Base-by-base conservation (phyloP, 1,140 invertebrate species). In the Halictus rubicundus region DNA sequence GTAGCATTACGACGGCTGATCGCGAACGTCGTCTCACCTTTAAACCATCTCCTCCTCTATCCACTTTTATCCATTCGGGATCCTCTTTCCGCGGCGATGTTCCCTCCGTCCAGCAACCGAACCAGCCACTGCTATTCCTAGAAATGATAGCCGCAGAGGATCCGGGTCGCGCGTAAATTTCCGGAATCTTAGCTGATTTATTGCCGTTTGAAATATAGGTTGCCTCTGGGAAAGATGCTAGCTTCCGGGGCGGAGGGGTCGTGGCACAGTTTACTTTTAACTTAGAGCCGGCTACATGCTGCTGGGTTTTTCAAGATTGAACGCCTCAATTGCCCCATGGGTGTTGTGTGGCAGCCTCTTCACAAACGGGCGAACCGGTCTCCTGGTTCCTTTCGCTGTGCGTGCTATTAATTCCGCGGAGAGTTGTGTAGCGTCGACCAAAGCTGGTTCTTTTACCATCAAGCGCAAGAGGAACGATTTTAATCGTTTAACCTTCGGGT, bases 161-260 rank as follows among this genome's bases (percentile, higher is more conserved):
- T 88, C 75, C 78, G 77, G 86, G 82, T 88, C 82, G 81, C 81
- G 85, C 83, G 87, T 88, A 87, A 88, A 88, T 88, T 88, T 87
- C 85, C 82, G 76, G 80, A 88, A 87, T 87, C 87, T 85, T 88
- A 81, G 81, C 82, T 88, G 87, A 88, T 88, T 88, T 88, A 88
- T 88, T 61, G 79, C 73, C 78, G 69, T 60, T 63, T 87, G 83
- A 88, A 84, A 88, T 88, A 88, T 88, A 88, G 87, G 80, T 87
- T 88, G 82, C 80, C 59, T 49, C 60, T 37, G 46, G 71, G 74
- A 61, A 76, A 78, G 85, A 85, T 76, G 57, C 66, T 77, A 66
- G 78, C 39, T 77, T 60, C 68, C 70, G 49, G 37, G 61, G 6
- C 54, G 39, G 12, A n/a, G 27, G 64, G 81, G 64, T 82, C 79